Base-by-base conservation (phyloP, 2,113 vertebrate genomes). In the Semnornis frantzii region DNA sequence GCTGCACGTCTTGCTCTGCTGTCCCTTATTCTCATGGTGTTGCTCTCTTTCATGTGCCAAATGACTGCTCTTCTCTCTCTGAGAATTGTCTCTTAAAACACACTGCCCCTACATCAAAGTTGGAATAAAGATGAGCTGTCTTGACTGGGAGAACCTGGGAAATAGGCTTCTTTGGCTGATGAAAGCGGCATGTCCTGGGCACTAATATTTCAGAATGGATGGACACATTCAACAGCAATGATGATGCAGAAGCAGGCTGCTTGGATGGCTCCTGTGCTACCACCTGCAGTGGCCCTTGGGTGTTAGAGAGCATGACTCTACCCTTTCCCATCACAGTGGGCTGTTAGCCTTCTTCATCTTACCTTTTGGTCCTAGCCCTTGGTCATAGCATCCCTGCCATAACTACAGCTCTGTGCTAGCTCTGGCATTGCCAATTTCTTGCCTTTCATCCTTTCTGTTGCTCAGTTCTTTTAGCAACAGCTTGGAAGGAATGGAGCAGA, bases 81-180 rank as follows among this genome's bases (percentile, higher is more conserved):
- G 62, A 94, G 73, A 85, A 91, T 90, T 24, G 12, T 60, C 57
- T 87, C 48, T 89, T 94, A 92, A 92, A 91, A 25, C 65, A 78
- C 57, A 33, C 58, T 88, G 54, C 50, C n/a, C 33, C 92, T 42
- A 78, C 69, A 90, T 95, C 94, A 97, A 94, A 95, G 85, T 14
- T 55, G 70, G 88, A 91, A 86, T 92, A 83, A 88, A 90, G 50
- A 70, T 68, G 69, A 90, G 65, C 80, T 91, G 66, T 44, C 75
- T 88, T 90, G 65, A 72, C 87, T 75, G 50, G 82, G 65, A 87
- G 69, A 88, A 74, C 71, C 34, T 94, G 79, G 89, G 84, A 85
- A 94, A 81, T 78, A 55, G 17, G 8, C 13, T 7, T 83, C 28
- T 63, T 95, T 80, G 42, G 46, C 58, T 82, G 87, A 84, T 86